A percentile compares a stretch with the other conserved stretches of the same genome.
Conservation (phyloP, 2,113 vertebrate species). For the Syngnathus floridae region DNA sequence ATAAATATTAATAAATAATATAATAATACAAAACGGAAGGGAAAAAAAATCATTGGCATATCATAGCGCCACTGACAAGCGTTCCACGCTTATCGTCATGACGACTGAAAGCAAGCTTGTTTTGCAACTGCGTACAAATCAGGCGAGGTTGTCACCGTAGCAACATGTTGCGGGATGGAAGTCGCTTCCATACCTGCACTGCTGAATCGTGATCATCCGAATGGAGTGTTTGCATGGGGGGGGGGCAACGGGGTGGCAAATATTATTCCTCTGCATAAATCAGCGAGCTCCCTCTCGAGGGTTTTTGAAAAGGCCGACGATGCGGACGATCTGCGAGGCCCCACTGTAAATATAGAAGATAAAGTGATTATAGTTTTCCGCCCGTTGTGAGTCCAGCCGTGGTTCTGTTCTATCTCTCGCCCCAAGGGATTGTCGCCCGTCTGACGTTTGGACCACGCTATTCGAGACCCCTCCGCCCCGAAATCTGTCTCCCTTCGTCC, state of each 20-base stretch:
- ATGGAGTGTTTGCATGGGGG: conserved; percentile 19
- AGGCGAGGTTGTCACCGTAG: conserved; percentile 12
- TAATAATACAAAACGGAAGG: not conserved
- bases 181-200: conserved; percentile 14
- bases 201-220: conserved; percentile 29
- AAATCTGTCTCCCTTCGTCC: not conserved
- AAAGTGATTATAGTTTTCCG: conserved; percentile 30
- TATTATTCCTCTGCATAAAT: conserved; percentile 1
- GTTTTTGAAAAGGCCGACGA: not conserved
- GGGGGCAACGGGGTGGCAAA: not conserved
- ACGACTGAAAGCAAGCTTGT: not conserved
- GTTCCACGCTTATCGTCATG: not conserved
- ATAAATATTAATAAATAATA: no score
- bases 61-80: conserved; percentile 6
- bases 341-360: not conserved
- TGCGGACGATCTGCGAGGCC: not conserved
- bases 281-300: not conserved
- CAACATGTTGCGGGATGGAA: conserved; percentile 16
- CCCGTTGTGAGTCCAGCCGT: conserved; percentile 35
- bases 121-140: not conserved
- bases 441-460: conserved; percentile 13
- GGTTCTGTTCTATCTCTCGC: conserved; percentile 14
- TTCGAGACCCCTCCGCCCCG: not conserved
- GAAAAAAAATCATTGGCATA: not conserved
- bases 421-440: conserved; percentile 11